Evolutionary conservation across 2,797 vertebrate genomes (phyloP), one percentile per base, ranked within the genome.

Genomic region (Poecilia velifera): DNA sequence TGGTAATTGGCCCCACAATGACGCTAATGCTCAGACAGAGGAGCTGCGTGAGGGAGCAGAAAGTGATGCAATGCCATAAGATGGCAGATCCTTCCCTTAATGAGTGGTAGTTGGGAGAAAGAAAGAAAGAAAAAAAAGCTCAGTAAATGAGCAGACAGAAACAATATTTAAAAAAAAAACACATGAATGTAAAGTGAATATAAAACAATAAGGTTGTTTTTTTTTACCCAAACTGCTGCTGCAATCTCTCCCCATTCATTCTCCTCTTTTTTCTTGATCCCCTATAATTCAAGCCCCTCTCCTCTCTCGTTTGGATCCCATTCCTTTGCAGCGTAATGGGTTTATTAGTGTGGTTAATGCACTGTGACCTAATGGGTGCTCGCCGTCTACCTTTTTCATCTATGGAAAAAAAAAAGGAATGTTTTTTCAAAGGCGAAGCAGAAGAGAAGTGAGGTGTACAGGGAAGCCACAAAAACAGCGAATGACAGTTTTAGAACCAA

Each of bases 281-380:
- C 31, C 57, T 84, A 88, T 91, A 88, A 82, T 80, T 88, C 86
- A 85, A 6, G 80, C 76, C 68, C 59, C 77, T 80, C 87, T 75
- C 82, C 82, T 74, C 83, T 87, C 87, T 90, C 86, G 59, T 86
- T 91, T 88, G 81, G 88, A 91, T 86, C 88, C 86, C 88, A 88
- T 90, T 90, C 84, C 88, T 78, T 74, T 68, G 89, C 85, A 80
- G 82, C 43, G 80, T 92, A 93, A 93, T 93, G 86, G 93, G 86
- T 93, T 93, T 93, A 92, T 93, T 92, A 94, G 91, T 90, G 92
- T 93, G 93, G 79, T 92, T 93, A 93, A 93, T 93, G 93, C 91
- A 88, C 90, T 91, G 92, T 93, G 92, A 93, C 91, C 87, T 88
- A 79, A 87, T 84, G 86, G 87, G 51, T 84, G 87, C 83, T 82